Conservation (phyloP, 2,113 vertebrate species). For the Hyperopisus bebe region DNA sequence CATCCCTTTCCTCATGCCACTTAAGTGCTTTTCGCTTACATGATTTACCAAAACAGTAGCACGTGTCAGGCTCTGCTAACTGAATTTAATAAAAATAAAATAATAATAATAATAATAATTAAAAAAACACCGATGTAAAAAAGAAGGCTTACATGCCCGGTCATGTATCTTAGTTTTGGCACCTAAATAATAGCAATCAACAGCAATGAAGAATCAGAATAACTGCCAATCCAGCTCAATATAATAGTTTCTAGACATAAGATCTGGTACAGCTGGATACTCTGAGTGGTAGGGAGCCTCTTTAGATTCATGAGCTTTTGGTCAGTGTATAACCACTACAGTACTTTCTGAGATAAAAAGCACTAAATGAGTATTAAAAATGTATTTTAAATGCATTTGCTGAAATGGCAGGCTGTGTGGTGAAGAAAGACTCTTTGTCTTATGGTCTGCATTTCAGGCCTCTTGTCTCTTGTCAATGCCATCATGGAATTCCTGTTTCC, state of each 20-base stretch:
- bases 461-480: not conserved
- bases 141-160: not conserved
- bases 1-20: too few species aligned
- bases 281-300: not conserved
- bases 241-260: not conserved
- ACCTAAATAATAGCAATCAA: not conserved
- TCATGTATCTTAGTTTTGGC: not conserved
- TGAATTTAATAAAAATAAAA: too few species aligned
- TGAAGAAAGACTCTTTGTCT: not conserved
- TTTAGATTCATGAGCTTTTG: not conserved
- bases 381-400: not conserved
- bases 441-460: not conserved
- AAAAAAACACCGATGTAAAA: not conserved
- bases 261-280: not conserved
- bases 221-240: not conserved
- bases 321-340: not conserved
- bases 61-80: too few species aligned
- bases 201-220: not conserved
- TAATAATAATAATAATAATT: too few species aligned
- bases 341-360: not conserved
- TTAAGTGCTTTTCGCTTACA: too few species aligned
- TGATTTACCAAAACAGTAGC: too few species aligned
- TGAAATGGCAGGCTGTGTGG: not conserved
- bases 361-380: not conserved
- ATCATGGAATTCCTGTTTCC: not conserved